Percentiles rank a stretch among this genome's conserved stretches.
Evolutionary conservation across 1,140 invertebrate species (phyloP).

Genomic region (silkworm (Bombyx mori)): DNA sequence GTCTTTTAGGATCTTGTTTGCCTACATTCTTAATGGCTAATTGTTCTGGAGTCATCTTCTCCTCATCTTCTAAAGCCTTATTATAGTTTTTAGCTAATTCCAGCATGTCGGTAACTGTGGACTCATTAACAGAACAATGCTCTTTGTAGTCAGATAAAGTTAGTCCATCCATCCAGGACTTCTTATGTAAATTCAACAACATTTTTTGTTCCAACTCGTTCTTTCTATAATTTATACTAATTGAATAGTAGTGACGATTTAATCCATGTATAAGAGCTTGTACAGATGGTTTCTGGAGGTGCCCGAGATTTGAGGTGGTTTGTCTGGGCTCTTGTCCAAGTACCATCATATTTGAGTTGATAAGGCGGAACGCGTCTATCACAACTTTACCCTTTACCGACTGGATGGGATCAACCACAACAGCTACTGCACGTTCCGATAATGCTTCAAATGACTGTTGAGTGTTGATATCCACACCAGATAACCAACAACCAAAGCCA

Average conservation of each 20-base stretch:
- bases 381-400: constrained; percentile 98
- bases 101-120: constrained; percentile 95
- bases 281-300: constrained; percentile 99
- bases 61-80: constrained; percentile 98
- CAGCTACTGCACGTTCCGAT: constrained; percentile 97
- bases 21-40: constrained; percentile 99
- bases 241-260: constrained; percentile 99
- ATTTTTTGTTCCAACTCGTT: constrained; percentile 99
- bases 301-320: constrained; percentile 98
- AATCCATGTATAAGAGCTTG: constrained; percentile 99
- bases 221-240: constrained; percentile 99
- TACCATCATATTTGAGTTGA: constrained; percentile 99
- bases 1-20: constrained; percentile 99
- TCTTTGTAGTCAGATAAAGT: constrained; percentile 95
- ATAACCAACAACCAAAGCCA: constrained; percentile 99
- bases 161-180: constrained; percentile 99
- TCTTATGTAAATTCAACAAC: constrained; percentile 98
- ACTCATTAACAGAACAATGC: constrained; percentile 93
- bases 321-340: constrained; percentile 98
- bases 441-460: constrained; percentile 99
- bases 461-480: constrained; percentile 99
- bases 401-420: constrained; percentile 99
- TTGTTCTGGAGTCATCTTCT: constrained; percentile 99
- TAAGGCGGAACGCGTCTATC: constrained; percentile 95
- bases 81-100: constrained; percentile 99